Percentiles rank a stretch among this genome's conserved stretches.
Evolutionary conservation across 2,113 vertebrate genomes (phyloP).

Genomic region (Cochlearius cochlearius): DNA sequence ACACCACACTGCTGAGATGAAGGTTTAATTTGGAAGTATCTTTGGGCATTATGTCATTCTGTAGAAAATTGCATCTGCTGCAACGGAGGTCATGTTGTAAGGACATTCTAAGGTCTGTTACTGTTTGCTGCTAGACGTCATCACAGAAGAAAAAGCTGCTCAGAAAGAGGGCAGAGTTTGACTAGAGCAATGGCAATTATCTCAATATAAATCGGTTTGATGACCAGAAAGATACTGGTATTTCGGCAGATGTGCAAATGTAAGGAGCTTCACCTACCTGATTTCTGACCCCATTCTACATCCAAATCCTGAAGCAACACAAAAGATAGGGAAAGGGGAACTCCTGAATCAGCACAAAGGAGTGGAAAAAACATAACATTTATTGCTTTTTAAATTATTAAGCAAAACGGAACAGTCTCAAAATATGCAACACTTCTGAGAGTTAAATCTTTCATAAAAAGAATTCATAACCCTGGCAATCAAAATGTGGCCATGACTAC

Average conservation of each 20-base stretch:
- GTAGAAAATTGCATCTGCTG: neutral
- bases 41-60: neutral
- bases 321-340: neutral
- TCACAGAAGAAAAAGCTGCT: neutral
- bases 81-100: neutral
- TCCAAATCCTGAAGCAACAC: neutral
- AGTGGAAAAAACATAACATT: neutral
- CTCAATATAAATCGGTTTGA: neutral
- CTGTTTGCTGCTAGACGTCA: neutral
- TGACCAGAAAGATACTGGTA: neutral
- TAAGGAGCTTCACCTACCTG: neutral
- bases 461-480: neutral
- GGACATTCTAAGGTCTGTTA: neutral
- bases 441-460: neutral
- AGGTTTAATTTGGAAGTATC: neutral
- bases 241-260: neutral
- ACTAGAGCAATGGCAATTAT: neutral
- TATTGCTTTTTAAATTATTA: neutral
- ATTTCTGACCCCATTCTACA: neutral
- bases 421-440: neutral
- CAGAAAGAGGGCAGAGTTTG: neutral
- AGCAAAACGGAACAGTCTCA: neutral
- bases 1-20: neutral
- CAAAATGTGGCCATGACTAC: neutral
- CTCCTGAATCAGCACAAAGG: neutral